phyloP scores from a whole-genome alignment of 2,888 invertebrate genomes.

The Sesia apiformis region DNA sequence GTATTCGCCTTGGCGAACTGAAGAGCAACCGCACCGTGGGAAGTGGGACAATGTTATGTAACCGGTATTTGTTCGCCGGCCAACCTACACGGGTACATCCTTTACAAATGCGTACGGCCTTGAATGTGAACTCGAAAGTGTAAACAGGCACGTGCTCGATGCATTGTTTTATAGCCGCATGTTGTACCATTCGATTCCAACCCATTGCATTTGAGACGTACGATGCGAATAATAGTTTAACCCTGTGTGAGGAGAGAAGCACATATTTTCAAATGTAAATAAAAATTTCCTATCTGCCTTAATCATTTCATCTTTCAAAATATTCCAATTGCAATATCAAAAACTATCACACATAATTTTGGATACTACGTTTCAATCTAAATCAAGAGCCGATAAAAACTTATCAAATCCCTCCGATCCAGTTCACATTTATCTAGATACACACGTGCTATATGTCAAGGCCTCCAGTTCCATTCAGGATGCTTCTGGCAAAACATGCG shows the following conservation, averaged over 20 bases:
- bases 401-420: too few species aligned
- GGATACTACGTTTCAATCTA: too few species aligned
- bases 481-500: constrained; percentile 49
- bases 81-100: constrained; percentile 70
- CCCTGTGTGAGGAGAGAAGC: too few species aligned
- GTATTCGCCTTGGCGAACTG: constrained; percentile 14
- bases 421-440: constrained; percentile 10
- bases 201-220: background rate
- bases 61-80: constrained; percentile 68
- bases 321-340: too few species aligned
- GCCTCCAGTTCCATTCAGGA: constrained; percentile 45
- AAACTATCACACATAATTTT: too few species aligned
- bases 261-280: too few species aligned
- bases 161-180: constrained; percentile 69
- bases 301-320: too few species aligned
- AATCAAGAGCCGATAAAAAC: too few species aligned
- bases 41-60: constrained; percentile 68
- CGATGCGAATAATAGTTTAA: too few species aligned
- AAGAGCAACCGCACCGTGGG: constrained; percentile 58
- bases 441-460: constrained; percentile 60
- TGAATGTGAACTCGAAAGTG: constrained; percentile 72
- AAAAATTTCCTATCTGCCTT: too few species aligned
- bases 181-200: constrained; percentile 26
- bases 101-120: constrained; percentile 73
- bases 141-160: constrained; percentile 69